Evolutionary conservation across 2,888 invertebrate species (phyloP), one percentile per base, ranked within the genome.

Genomic region (Geotrupes spiniger): DNA sequence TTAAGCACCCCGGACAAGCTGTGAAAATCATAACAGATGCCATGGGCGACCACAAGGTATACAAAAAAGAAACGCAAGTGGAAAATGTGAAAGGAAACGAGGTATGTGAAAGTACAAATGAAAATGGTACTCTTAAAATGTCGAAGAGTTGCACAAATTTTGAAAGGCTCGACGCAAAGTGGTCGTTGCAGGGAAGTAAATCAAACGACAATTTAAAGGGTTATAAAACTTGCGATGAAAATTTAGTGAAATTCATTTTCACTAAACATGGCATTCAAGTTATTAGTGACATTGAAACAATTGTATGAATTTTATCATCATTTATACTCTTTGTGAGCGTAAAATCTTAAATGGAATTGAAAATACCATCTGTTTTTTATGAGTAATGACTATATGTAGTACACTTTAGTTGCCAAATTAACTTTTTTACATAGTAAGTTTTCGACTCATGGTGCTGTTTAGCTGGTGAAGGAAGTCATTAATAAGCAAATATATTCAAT

Each of bases 261-360:
- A 86, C 86, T 1, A 85, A 87, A 67, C 87, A 87, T 64, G 87
- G 87, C 1, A 87, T 88, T 58, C 84, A 86, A 70, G 85, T 88
- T 41, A 86, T 87, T 36, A 87, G 87, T 61, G 87, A 88, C 63
- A 84, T 85, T 10, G 88, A 89, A 66, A 87, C 87, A 52, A 84
- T 84, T 39, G 84, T 85, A 41, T 79, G 71, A 68, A 52, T 48
- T 44, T 9, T 27, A 21, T 21, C 6, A 21, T 21, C 6, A 6
- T 21, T 3, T 21, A 21, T 21, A 21, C n/a, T n/a, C n/a, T n/a
- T n/a, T n/a, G n/a, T n/a, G n/a, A n/a, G n/a, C n/a, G n/a, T n/a
- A n/a, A n/a, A n/a, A n/a, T n/a, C n/a, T n/a, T n/a, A n/a, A n/a
- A n/a, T n/a, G n/a, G n/a, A n/a, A n/a, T n/a, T n/a, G n/a, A n/a